A percentile compares a stretch with the other conserved stretches of the same genome.
These are phyloP conservation scores for Ciona savignyi DNA, from an alignment of 23 tunicate species.

Conservation along the genomic window DNA sequence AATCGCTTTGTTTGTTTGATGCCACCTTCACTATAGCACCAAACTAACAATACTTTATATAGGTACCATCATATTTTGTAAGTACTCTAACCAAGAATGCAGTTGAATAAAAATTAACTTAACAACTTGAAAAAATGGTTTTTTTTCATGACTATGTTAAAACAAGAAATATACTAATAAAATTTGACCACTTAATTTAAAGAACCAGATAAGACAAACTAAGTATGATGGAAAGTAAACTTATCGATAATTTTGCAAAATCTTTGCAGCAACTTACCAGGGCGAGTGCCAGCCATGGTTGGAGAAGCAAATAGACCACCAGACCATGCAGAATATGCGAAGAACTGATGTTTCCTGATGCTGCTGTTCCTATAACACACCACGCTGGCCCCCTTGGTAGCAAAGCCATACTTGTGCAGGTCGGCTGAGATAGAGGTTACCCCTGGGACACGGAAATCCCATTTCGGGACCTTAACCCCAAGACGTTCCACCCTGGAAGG, in stretches of 20 bases:
- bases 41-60: too few relatives aligned
- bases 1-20: too few relatives aligned
- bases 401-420: conserved; percentile 83
- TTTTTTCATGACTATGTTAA: too few relatives aligned
- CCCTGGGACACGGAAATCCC: conserved; percentile 82
- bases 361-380: conserved; percentile 49
- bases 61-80: too few relatives aligned
- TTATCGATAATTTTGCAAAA: neutral
- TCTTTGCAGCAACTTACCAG: conserved; percentile 28
- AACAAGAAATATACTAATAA: too few relatives aligned
- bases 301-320: conserved; percentile 95
- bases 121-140: too few relatives aligned
- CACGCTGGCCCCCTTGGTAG: conserved; percentile 89
- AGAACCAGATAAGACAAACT: too few relatives aligned
- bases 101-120: too few relatives aligned
- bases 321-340: conserved; percentile 68
- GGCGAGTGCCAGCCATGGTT: conserved; percentile 92
- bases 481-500: conserved; percentile 73
- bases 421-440: conserved; percentile 92
- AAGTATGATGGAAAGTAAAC: too few relatives aligned
- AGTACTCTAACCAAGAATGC: too few relatives aligned
- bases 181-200: too few relatives aligned
- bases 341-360: conserved; percentile 73
- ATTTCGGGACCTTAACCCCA: conserved; percentile 41
- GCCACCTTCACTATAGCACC: too few relatives aligned